A percentile compares a stretch with the other conserved stretches of the same genome.
phyloP scores from a whole-genome alignment of 2,888 invertebrate genomes.

The Torymus texanus region DNA sequence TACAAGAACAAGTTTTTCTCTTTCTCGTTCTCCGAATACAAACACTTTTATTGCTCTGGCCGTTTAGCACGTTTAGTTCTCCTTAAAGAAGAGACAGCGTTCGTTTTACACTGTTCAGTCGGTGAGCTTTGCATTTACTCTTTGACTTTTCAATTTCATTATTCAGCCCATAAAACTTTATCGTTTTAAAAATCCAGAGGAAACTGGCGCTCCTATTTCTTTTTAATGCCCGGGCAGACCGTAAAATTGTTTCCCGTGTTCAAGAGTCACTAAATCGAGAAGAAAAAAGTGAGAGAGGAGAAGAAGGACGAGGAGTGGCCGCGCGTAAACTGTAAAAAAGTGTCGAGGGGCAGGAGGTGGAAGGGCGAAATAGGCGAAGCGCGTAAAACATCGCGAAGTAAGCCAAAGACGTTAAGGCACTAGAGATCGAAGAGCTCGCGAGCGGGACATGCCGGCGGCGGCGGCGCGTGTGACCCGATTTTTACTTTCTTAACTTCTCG shows the following conservation, averaged over 20 bases:
- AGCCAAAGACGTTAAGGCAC: slow-evolving; percentile 40
- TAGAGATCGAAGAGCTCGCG: not conserved
- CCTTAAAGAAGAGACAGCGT: not conserved
- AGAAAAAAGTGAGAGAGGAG: slow-evolving; percentile 2
- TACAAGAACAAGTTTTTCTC: too few species aligned
- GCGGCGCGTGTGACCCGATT: slow-evolving; percentile 42
- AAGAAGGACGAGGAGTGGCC: not conserved
- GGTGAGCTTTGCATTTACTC: not conserved
- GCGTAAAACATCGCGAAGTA: slow-evolving; percentile 33
- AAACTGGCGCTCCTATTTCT: slow-evolving; percentile 21
- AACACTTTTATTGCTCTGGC: too few species aligned
- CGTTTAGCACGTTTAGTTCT: too few species aligned
- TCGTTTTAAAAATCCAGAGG: slow-evolving; percentile 36
- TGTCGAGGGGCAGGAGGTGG: not conserved
- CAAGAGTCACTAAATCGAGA: slow-evolving; percentile 25
- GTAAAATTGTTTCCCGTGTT: slow-evolving; percentile 41
- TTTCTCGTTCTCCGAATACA: too few species aligned
- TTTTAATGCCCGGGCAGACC: slow-evolving; percentile 39
- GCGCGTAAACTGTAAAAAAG: slow-evolving; percentile 32
- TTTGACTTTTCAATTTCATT: slow-evolving; percentile 32
- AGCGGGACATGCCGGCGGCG: not conserved
- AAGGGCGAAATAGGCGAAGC: slow-evolving; percentile 7
- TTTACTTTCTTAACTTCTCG: slow-evolving; percentile 44
- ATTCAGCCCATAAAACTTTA: slow-evolving; percentile 43
- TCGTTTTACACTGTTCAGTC: slow-evolving; percentile 16